phyloP scores from a whole-genome alignment of 2,797 vertebrate genomes.

The Pantherophis alleghaniensis region DNA sequence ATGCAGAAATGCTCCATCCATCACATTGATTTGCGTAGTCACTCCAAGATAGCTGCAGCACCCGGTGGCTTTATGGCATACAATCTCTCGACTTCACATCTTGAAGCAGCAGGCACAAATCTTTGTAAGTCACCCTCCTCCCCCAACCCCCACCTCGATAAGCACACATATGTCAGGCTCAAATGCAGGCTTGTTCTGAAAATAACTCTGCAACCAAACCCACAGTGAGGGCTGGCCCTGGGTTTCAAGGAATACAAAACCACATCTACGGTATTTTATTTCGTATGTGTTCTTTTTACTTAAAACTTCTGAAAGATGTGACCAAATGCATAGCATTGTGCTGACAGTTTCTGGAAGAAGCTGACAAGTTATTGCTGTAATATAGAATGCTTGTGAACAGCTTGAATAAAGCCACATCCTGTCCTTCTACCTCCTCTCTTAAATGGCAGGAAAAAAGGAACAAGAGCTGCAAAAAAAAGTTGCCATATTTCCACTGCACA shows the following conservation, averaged over 20 bases:
- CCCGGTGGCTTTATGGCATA: slow-evolving; percentile 10
- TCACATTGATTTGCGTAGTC: slow-evolving; percentile 4
- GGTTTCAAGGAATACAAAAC: slow-evolving; percentile 5
- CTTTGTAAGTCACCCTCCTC: background rate
- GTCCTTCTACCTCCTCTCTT: background rate
- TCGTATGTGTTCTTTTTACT: background rate
- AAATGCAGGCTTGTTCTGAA: slow-evolving; percentile 29
- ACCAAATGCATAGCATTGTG: slow-evolving; percentile 13
- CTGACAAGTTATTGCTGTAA: slow-evolving; percentile 18
- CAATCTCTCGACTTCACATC: slow-evolving; percentile 15
- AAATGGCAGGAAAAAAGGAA: background rate
- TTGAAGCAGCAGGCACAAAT: slow-evolving; percentile 22
- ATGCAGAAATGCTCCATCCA: slow-evolving; percentile 40
- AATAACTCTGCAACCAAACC: slow-evolving; percentile 9
- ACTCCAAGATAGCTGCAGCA: slow-evolving; percentile 35
- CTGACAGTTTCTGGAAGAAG: slow-evolving; percentile 10
- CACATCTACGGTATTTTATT: background rate
- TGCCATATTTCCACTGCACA: slow-evolving; percentile 8
- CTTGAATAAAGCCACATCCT: slow-evolving; percentile 26
- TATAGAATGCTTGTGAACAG: slow-evolving; percentile 5
- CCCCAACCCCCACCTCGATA: background rate
- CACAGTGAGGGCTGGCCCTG: background rate
- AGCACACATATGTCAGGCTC: slow-evolving; percentile 9
- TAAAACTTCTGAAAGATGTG: slow-evolving; percentile 6
- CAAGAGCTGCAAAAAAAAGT: slow-evolving; percentile 1